Evolutionary conservation across 2,113 vertebrate species (phyloP), one percentile per base, ranked within the genome.

Genomic region (Myrmophylax atrothorax): DNA sequence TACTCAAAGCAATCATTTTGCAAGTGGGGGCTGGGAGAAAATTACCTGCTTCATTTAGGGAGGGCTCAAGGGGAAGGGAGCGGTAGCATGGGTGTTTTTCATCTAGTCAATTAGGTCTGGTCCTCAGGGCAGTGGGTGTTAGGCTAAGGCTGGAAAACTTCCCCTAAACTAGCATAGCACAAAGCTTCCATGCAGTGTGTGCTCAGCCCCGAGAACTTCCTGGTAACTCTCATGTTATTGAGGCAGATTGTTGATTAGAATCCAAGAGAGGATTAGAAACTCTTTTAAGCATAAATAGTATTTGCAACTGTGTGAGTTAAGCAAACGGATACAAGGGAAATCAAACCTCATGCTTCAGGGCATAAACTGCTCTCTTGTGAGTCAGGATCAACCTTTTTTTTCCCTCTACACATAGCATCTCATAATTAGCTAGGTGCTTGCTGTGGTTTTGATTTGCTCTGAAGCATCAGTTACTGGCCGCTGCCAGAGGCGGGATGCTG

Each of bases 241-340:
- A 96, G 96, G 92, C 90, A 93, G 93, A 96, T 90, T 97, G 88
- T 96, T 96, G 96, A 96, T 96, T 84, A 95, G 90, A 82, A 93
- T 96, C 96, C 96, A 97, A 95, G 80, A 96, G 77, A 93, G 96
- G 96, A 97, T 97, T 95, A 97, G 94, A 95, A 95, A 94, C 83
- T 90, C 93, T 94, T 96, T 96, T 96, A 94, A 97, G 96, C 93
- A 90, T 88, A 96, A 94, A 95, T 62, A 89, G 68, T 90, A 93
- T 94, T 96, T 94, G 96, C 96, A 97, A 94, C 90, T 96, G 83
- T 96, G 86, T 79, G 90, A 97, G 90, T 89, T 91, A 96, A 93
- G 84, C 92, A 95, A 96, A 96, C 60, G 76, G 92, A 96, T 97
- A 96, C 94, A 95, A 84, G 96, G 88, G 96, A 97, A 96, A 96